Evolutionary conservation across 1,140 invertebrate species (phyloP).

Genomic region (Drosophila mauritiana): DNA sequence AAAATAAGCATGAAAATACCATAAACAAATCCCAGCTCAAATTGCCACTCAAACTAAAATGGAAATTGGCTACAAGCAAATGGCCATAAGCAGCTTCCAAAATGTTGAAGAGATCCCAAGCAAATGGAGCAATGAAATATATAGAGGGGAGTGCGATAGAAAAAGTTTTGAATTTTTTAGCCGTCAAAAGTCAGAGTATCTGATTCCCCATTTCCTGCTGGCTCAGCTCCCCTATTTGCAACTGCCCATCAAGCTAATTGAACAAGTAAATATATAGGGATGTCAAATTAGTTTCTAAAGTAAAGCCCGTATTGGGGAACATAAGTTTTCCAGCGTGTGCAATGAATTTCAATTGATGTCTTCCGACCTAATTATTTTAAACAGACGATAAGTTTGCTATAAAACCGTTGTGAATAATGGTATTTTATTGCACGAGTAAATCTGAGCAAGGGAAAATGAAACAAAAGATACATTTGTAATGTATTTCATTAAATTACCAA

Average conservation of each 20-base stretch:
- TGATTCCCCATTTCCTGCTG: not conserved
- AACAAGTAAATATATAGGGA: slow-evolving; percentile 14
- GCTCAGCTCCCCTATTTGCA: not conserved
- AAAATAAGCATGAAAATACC: slow-evolving; percentile 67
- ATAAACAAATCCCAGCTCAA: slow-evolving; percentile 62
- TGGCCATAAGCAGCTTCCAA: slow-evolving; percentile 61
- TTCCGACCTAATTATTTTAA: too few species aligned
- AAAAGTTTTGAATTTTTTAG: slow-evolving; percentile 22
- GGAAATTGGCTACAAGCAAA: slow-evolving; percentile 65
- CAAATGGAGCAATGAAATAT: slow-evolving; percentile 20
- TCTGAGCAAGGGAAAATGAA: too few species aligned
- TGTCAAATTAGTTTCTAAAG: slow-evolving; percentile 1
- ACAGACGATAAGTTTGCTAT: too few species aligned
- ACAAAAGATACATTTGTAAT: too few species aligned
- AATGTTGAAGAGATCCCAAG: slow-evolving; percentile 23
- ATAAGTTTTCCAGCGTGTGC: too few species aligned
- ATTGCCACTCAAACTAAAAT: slow-evolving; percentile 70
- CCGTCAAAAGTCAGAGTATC: slow-evolving; percentile 13
- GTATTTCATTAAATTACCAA: not conserved
- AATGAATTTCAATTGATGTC: too few species aligned
- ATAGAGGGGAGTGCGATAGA: slow-evolving; percentile 11
- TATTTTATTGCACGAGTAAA: too few species aligned
- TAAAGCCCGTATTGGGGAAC: not conserved
- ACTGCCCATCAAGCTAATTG: slow-evolving; percentile 27
- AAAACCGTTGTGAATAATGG: too few species aligned